Evolutionary conservation across 2,113 vertebrate genomes (phyloP), one percentile per base, ranked within the genome.

Genomic region (Thamnophis sirtalis): DNA sequence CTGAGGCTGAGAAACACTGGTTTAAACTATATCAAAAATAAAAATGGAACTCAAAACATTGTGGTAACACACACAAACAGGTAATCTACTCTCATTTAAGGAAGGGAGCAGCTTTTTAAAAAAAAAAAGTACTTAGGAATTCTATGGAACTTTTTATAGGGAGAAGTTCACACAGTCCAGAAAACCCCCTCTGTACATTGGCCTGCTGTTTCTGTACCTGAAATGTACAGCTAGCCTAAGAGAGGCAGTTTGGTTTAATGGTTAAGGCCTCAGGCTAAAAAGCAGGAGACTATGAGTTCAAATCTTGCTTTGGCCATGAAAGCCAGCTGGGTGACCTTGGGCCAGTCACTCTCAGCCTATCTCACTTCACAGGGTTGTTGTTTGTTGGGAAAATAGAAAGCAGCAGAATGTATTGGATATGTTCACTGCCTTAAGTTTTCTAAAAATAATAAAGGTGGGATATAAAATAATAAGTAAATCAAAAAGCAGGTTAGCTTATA

Each of bases 111-210:
- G 24, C 33, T 56, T 68, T 55, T 55, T 55, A 1, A 0, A n/a
- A n/a, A n/a, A n/a, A n/a, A 38, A 22, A 86, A 10, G 10, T 97
- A 97, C 95, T 96, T 95, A 97, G 94, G 85, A 97, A 96, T 5
- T 94, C 90, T 93, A 94, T 95, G 0, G 96, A 94, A 60, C 94
- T 97, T 90, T 94, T 93, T 91, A 97, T 90, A 90, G 93, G 91
- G 85, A 95, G 90, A 86, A 63, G 89, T 1, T 93, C 0, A 26
- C 73, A 96, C 95, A 84, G 95, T 58, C 0, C 94, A 96, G 86
- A 94, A 93, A 91, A 95, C 93, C 90, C 94, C 93, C 95, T 94
- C 53, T 93, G 91, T 90, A 94, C 33, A 0, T 43, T 93, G 86
- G 94, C 94, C 60, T 4, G 49, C 26, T 96, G 93, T 9, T 92